Conservation (phyloP, 2,113 vertebrate species). For the Oncorhynchus masou region DNA sequence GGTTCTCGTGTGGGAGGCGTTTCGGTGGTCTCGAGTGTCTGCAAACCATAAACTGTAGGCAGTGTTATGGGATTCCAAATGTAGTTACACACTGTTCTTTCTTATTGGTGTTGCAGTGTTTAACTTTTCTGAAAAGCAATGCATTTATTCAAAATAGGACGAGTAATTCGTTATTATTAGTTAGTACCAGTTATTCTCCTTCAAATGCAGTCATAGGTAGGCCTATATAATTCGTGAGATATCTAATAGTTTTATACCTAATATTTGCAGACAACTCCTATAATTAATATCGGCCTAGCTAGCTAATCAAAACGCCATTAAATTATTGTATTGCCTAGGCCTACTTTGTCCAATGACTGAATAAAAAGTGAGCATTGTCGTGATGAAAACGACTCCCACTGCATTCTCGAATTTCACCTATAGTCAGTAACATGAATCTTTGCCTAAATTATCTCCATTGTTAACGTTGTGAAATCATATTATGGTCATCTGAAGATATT, state of each 20-base stretch:
- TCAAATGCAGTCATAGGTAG: too few species aligned
- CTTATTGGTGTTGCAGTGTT: conserved; percentile 16
- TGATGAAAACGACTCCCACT: too few species aligned
- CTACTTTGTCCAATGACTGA: conserved; percentile 11
- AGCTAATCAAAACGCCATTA: too few species aligned
- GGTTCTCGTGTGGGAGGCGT: conserved; percentile 12
- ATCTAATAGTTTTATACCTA: not conserved
- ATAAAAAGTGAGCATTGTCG: conserved; percentile 55
- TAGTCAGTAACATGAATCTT: conserved; percentile 30
- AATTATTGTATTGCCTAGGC: conserved; percentile 37
- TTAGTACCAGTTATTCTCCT: too few species aligned
- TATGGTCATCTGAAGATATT: not conserved
- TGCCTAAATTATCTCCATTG: not conserved
- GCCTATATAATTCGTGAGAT: too few species aligned
- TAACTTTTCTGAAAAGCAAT: not conserved
- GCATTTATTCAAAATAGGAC: not conserved
- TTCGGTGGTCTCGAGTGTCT: conserved; percentile 41
- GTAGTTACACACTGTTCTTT: not conserved
- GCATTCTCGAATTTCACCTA: conserved; percentile 30
- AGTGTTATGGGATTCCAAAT: conserved; percentile 7
- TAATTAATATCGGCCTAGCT: too few species aligned
- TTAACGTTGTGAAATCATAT: not conserved
- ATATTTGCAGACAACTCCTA: not conserved
- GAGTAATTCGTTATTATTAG: not conserved
- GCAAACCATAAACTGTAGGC: conserved; percentile 26